phyloP scores from a whole-genome alignment of 2,797 vertebrate genomes.

The Ctenosaura bakeri region DNA sequence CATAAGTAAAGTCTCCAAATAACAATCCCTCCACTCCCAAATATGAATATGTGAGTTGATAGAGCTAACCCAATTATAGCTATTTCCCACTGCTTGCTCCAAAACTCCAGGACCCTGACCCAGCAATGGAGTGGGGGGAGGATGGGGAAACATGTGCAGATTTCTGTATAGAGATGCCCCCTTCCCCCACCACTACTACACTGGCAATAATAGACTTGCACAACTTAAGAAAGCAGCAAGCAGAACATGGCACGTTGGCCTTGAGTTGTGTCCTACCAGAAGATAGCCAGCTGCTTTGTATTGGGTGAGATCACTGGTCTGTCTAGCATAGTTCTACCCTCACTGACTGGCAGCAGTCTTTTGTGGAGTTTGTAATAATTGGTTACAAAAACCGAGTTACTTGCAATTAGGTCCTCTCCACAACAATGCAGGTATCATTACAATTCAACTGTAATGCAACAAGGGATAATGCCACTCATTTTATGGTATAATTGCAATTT shows the following conservation, averaged over 20 bases:
- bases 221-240: neutral
- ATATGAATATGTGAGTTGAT: constrained; percentile 55
- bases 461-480: too few species aligned
- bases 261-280: neutral
- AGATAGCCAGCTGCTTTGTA: neutral
- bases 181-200: too few species aligned
- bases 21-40: constrained; percentile 57
- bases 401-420: neutral
- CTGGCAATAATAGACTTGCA: neutral
- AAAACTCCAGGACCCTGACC: neutral
- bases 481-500: too few species aligned
- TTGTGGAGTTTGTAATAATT: neutral
- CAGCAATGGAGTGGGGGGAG: neutral
- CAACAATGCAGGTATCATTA: neutral
- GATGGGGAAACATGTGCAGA: neutral
- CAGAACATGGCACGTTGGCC: neutral
- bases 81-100: neutral
- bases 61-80: constrained; percentile 19
- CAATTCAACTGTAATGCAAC: too few species aligned
- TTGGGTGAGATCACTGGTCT: too few species aligned
- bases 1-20: constrained; percentile 82
- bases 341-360: neutral
- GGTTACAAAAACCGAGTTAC: neutral
- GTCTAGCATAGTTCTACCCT: neutral
- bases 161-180: constrained; percentile 4